Base-by-base conservation (phyloP, 2,797 vertebrate genomes). In the Taenioides sp. region DNA sequence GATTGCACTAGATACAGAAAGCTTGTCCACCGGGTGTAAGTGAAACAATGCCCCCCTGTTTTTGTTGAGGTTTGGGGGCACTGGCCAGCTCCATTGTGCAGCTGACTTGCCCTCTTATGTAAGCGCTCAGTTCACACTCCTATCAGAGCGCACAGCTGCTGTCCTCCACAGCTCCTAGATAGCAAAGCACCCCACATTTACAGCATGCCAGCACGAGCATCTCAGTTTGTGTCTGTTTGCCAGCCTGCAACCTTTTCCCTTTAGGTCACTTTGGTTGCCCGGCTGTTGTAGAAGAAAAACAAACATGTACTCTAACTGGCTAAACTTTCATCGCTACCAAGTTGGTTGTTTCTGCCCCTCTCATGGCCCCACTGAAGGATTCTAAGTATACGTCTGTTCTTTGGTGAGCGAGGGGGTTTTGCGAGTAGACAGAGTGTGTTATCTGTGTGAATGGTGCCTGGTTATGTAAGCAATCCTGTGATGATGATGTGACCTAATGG, bases 131-230 rank as follows among this genome's bases (percentile, higher is more conserved):
- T 73, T 77, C 76, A 63, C 71, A 74, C 79, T 84, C 71, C 67
- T 83, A 88, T 89, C 82, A 87, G 84, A 89, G 80, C 79, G 85
- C 91, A 91, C 92, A 93, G 87, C 91, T 92, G 89, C 81, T 83
- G 84, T 92, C 87, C 82, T 76, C 75, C 76, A 79, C 28, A 4
- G 63, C 74, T 84, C 34, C n/a, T 40, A 67, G 16, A 86, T 76
- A 73, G 28, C 37, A 67, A 60, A 72, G 28, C 37, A 69, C 55
- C 50, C 69, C 62, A 50, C 73, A 68, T 69, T 47, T 68, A 25
- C 16, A 17, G 34, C 79, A 70, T 58, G 40, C 61, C 67, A 69
- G 72, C 67, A 72, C 57, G 62, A 67, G 49, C 70, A 37, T 34
- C 55, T 72, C 37, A 50, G 27, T 62, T 47, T 68, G 58, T 77